Base-by-base conservation (phyloP, 2,888 invertebrate species). In the Gymnosoma rotundatum region DNA sequence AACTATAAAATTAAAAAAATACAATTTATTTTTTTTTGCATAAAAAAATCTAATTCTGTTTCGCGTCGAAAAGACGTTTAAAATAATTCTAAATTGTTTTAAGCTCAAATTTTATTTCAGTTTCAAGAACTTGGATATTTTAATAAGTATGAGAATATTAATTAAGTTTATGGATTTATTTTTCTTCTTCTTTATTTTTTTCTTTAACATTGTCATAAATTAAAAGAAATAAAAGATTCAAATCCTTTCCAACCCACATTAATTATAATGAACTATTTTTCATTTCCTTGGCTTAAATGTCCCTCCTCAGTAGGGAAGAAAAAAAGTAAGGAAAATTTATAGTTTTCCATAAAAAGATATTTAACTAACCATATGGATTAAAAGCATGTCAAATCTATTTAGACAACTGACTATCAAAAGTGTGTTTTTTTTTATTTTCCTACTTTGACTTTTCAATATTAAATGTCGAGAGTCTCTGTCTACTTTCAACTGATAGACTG, bases 371-470 rank as follows among this genome's bases (percentile, higher is more conserved):
- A 63, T 69, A 70, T 69, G 78, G 38, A 72, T 78, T 72, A 16
- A 61, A 73, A 73, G 67, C 76, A 48, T 76, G 76, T 80, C 83
- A 75, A 83, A 79, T 79, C 72, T 83, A 66, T 83, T 76, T 76
- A 79, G 79, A 72, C 79, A 83, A 76, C 76, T 83, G 83, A 79
- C 83, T 80, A 83, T 83, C 83, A 80, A 79, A 63, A 66, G 61
- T n/a, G 25, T 25, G n/a, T 61, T 18, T 18, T 18, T 52, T 18
- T 52, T 10, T 38, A 45, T 69, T 82, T 73, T 36, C 8, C 1
- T 42, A 7, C 20, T 54, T 9, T 64, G 69, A 64, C 58, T 75
- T 75, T 81, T 63, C 63, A 81, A 81, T 73, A 73, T 36, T 75
- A 75, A 75, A 75, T 70, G 75, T 75, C 58, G 50, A 75, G 60